Percentiles rank a stretch among this genome's conserved stretches.
Evolutionary conservation across 2,113 vertebrate genomes (phyloP).

Genomic region (Cyphomyrus discorhynchus): DNA sequence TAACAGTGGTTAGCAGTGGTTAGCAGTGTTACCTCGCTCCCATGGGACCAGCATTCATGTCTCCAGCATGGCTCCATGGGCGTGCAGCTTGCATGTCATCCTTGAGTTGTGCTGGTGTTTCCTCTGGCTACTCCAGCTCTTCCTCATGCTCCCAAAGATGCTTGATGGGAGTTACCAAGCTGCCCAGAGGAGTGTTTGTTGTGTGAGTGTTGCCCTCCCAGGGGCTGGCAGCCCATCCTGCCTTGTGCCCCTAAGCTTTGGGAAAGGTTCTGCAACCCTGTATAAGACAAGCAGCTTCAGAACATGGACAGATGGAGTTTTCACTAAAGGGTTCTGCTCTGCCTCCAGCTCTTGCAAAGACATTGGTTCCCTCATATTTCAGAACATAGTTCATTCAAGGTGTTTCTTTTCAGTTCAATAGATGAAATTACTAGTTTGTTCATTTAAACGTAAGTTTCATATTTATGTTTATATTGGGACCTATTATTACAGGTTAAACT

Average conservation of each 20-base stretch:
- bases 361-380: not conserved
- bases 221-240: not conserved
- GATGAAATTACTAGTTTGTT: not conserved
- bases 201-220: not conserved
- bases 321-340: not conserved
- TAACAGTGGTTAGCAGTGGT: too few relatives aligned
- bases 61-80: too few relatives aligned
- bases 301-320: not conserved
- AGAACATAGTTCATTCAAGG: not conserved
- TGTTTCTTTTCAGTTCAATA: not conserved
- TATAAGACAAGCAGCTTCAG: not conserved
- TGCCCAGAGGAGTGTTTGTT: not conserved
- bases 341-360: not conserved
- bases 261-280: not conserved
- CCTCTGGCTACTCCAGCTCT: too few relatives aligned
- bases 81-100: not conserved
- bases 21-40: too few relatives aligned
- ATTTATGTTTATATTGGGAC: not conserved
- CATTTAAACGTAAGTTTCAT: not conserved
- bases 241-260: not conserved
- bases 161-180: not conserved
- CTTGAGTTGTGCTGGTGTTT: too few relatives aligned
- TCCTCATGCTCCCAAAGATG: not conserved
- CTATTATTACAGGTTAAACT: not conserved
- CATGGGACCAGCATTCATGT: too few relatives aligned